A percentile compares a stretch with the other conserved stretches of the same genome.
phyloP scores from a whole-genome alignment of 2,113 vertebrate species.

The Suricata suricatta region DNA sequence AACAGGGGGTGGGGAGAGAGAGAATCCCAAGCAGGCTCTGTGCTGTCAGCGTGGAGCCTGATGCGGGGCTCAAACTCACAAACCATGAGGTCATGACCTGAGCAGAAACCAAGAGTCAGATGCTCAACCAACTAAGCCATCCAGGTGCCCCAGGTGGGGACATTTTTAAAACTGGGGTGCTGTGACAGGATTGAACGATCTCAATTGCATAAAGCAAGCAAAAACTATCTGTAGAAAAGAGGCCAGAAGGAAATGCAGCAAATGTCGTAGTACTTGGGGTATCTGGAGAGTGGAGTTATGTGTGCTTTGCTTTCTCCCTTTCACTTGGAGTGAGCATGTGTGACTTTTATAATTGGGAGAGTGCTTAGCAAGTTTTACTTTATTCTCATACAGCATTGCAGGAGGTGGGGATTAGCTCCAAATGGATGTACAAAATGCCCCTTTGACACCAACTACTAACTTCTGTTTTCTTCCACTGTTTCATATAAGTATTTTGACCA shows the following conservation, averaged over 20 bases:
- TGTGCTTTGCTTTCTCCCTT: not conserved
- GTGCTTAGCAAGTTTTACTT: not conserved
- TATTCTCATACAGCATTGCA: not conserved
- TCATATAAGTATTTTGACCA: conserved; percentile 23
- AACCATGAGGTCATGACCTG: no score
- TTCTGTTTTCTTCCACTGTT: conserved; percentile 30
- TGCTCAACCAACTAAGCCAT: no score
- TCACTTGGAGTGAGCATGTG: not conserved
- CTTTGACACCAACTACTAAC: not conserved
- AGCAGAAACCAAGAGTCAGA: no score
- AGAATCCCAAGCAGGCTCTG: no score
- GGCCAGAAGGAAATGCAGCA: not conserved
- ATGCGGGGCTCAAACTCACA: no score
- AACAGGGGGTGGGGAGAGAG: no score
- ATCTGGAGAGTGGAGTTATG: not conserved
- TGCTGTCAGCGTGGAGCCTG: no score
- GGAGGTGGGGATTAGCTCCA: not conserved
- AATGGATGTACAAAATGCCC: not conserved
- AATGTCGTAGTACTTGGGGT: not conserved
- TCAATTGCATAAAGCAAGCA: not conserved
- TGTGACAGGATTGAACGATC: not conserved
- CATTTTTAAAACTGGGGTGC: not conserved
- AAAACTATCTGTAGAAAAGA: not conserved
- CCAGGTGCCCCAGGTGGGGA: not conserved
- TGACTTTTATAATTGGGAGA: not conserved